Percentiles rank a stretch among this genome's conserved stretches.
Conservation (phyloP, 2,113 vertebrate species). For the Ondatra zibethicus region DNA sequence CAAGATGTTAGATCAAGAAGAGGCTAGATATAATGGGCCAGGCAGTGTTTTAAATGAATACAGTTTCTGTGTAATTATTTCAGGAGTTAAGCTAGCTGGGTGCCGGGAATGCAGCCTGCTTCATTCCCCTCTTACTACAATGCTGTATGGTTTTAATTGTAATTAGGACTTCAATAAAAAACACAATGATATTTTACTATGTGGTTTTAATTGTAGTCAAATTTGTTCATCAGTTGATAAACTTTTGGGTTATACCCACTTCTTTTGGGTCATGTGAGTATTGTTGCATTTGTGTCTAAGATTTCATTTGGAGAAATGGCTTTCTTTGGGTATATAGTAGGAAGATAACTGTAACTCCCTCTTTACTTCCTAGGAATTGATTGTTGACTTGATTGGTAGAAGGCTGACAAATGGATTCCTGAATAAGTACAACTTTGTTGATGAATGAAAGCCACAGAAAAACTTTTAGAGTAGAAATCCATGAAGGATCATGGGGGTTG, state of each 20-base stretch:
- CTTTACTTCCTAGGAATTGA: constrained; percentile 2
- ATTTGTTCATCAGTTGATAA: neutral
- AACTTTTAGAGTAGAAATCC: neutral
- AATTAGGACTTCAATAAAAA: neutral
- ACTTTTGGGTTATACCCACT: neutral
- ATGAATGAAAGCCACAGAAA: neutral
- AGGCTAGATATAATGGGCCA: too few relatives aligned
- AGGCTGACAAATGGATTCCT: neutral
- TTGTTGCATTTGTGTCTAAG: neutral
- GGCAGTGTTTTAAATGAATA: too few relatives aligned
- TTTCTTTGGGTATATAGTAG: neutral
- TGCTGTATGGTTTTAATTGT: neutral
- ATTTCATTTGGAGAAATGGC: neutral
- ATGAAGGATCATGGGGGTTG: neutral
- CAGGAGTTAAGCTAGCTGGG: too few relatives aligned
- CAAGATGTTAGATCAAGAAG: too few relatives aligned
- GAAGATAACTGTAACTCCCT: neutral
- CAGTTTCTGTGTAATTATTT: too few relatives aligned
- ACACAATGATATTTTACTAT: neutral
- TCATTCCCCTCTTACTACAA: too few relatives aligned
- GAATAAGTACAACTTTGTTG: neutral
- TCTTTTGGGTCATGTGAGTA: neutral
- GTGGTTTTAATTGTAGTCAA: neutral
- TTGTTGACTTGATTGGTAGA: neutral
- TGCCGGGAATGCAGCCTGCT: too few relatives aligned